Evolutionary conservation across 2,797 vertebrate species (phyloP).

Genomic region (Martes flavigula): DNA sequence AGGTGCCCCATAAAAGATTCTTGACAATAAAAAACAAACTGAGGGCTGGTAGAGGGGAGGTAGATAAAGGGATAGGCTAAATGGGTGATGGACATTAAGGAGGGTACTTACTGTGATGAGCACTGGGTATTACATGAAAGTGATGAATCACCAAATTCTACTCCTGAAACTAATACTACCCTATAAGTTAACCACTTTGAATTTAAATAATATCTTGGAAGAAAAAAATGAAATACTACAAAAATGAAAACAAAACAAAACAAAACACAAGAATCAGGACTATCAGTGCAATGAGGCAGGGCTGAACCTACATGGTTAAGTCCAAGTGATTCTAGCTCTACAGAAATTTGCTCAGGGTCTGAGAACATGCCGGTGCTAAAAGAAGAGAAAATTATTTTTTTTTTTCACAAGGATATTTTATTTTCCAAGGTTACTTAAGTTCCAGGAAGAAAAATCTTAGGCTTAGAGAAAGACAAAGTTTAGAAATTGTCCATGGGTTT

Average conservation of each 20-base stretch:
- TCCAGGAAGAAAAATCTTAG: neutral
- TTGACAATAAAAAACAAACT: neutral
- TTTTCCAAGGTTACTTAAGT: neutral
- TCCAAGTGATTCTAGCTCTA: neutral
- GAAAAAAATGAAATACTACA: neutral
- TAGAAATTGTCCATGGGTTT: neutral
- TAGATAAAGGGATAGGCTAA: neutral
- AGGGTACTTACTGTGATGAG: neutral
- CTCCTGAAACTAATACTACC: neutral
- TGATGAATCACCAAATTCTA: neutral
- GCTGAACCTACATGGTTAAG: neutral
- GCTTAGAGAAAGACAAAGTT: neutral
- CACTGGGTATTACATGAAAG: neutral
- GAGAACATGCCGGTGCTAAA: neutral
- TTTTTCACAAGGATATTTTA: neutral
- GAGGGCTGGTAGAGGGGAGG: neutral
- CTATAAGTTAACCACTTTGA: neutral
- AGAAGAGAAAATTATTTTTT: neutral
- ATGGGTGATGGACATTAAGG: neutral
- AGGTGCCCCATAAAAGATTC: neutral
- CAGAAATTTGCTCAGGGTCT: neutral
- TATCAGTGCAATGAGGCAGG: rapidly evolving
- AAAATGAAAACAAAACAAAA: neutral
- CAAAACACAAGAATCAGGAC: neutral
- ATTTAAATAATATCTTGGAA: neutral